phyloP scores from a whole-genome alignment of 1,140 invertebrate genomes.

The Drosophila paulistorum region DNA sequence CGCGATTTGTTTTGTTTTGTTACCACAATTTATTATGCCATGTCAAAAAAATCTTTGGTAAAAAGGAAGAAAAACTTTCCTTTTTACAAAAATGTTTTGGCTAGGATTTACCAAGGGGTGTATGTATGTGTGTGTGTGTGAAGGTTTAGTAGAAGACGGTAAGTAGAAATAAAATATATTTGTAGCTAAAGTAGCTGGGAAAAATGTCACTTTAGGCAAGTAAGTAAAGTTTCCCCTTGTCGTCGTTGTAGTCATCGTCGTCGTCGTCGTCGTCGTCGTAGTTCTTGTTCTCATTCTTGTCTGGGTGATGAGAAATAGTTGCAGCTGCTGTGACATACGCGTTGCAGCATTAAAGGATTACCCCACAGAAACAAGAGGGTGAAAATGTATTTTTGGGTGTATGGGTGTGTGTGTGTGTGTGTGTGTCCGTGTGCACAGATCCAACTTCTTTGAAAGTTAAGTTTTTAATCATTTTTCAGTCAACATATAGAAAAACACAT shows the following conservation, averaged over 20 bases:
- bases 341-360: slow-evolving; percentile 73
- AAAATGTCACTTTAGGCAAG: slow-evolving; percentile 50
- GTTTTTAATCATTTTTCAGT: slow-evolving; percentile 76
- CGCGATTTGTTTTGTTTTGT: slow-evolving; percentile 4
- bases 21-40: slow-evolving; percentile 70
- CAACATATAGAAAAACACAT: slow-evolving; percentile 49
- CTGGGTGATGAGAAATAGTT: slow-evolving; percentile 69
- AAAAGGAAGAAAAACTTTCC: slow-evolving; percentile 54
- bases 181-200: slow-evolving; percentile 59
- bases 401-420: slow-evolving; percentile 26
- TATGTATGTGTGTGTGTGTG: neutral
- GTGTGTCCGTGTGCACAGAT: slow-evolving; percentile 22
- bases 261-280: slow-evolving; percentile 18
- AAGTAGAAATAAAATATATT: slow-evolving; percentile 47
- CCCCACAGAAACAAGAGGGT: slow-evolving; percentile 45
- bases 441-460: slow-evolving; percentile 70
- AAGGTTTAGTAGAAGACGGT: neutral
- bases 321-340: slow-evolving; percentile 72
- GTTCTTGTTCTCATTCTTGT: slow-evolving; percentile 30
- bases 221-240: slow-evolving; percentile 31
- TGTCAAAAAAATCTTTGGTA: slow-evolving; percentile 71
- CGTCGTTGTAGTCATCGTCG: slow-evolving; percentile 29
- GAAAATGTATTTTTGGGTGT: neutral
- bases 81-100: slow-evolving; percentile 55
- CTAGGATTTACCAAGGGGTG: slow-evolving; percentile 39